Conservation (phyloP, 1,140 invertebrate species). For the Oedothorax gibbosus region DNA sequence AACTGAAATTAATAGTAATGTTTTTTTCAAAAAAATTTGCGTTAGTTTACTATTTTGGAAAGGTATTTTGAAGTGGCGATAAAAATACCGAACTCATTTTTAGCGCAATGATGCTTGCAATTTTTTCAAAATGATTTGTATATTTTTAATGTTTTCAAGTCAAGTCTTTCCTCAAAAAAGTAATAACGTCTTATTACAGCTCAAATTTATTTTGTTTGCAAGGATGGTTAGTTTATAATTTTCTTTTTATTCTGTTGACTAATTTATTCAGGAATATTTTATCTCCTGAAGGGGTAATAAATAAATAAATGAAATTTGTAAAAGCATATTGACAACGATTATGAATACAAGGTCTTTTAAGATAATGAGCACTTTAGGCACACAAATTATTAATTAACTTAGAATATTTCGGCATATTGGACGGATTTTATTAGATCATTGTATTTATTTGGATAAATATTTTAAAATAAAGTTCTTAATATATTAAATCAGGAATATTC, state of each 20-base stretch:
- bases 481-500: too few relatives aligned
- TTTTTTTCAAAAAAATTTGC: too few relatives aligned
- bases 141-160: constrained; percentile 32
- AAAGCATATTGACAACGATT: constrained; percentile 44
- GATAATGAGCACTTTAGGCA: constrained; percentile 34
- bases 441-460: too few relatives aligned
- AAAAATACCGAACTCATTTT: too few relatives aligned
- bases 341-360: constrained; percentile 16
- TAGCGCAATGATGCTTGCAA: too few relatives aligned
- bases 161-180: constrained; percentile 20
- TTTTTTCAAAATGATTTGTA: not conserved
- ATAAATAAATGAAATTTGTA: constrained; percentile 17
- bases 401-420: not conserved
- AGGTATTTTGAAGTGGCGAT: too few relatives aligned
- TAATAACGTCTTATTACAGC: constrained; percentile 58
- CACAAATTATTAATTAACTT: constrained; percentile 27
- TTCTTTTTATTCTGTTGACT: constrained; percentile 15
- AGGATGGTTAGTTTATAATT: not conserved
- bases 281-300: constrained; percentile 39
- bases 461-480: too few relatives aligned
- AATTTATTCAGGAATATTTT: constrained; percentile 58
- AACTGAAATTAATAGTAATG: too few relatives aligned
- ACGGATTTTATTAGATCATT: not conserved
- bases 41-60: too few relatives aligned
- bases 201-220: constrained; percentile 39